phyloP scores from a whole-genome alignment of 2,888 invertebrate genomes.

The Agonopterix heracliana region DNA sequence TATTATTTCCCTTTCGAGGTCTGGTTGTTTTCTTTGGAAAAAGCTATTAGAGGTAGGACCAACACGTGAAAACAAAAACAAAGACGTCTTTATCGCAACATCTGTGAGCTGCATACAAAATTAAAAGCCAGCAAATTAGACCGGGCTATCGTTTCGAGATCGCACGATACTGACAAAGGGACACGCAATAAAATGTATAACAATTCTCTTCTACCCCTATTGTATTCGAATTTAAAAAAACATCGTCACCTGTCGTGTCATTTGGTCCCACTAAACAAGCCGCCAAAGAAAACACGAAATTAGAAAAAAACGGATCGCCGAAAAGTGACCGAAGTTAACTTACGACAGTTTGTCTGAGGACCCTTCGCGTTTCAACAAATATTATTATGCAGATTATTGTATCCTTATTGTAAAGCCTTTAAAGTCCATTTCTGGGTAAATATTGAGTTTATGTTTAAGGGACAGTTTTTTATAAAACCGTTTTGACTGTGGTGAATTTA shows the following conservation, averaged over 20 bases:
- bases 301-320: conserved; percentile 53
- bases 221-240: conserved; percentile 41
- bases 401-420: conserved; percentile 2
- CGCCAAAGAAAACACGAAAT: conserved; percentile 69
- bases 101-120: conserved; percentile 40
- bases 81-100: conserved; percentile 51
- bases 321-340: conserved; percentile 54
- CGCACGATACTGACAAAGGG: conserved; percentile 33
- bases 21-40: too few relatives aligned
- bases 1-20: too few relatives aligned
- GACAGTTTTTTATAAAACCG: conserved; percentile 51
- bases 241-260: conserved; percentile 75
- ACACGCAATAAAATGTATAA: conserved; percentile 72
- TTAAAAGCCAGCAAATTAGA: conserved; percentile 58
- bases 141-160: conserved; percentile 35
- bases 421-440: conserved; percentile 20
- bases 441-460: conserved; percentile 26
- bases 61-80: conserved; percentile 13
- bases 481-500: conserved; percentile 73
- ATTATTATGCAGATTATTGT: background rate
- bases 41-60: too few relatives aligned
- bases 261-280: conserved; percentile 70
- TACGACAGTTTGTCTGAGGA: background rate
- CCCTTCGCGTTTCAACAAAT: background rate
- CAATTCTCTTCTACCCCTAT: conserved; percentile 52